Evolutionary conservation across 2,113 vertebrate species (phyloP).

Genomic region (Eonycteris spelaea): DNA sequence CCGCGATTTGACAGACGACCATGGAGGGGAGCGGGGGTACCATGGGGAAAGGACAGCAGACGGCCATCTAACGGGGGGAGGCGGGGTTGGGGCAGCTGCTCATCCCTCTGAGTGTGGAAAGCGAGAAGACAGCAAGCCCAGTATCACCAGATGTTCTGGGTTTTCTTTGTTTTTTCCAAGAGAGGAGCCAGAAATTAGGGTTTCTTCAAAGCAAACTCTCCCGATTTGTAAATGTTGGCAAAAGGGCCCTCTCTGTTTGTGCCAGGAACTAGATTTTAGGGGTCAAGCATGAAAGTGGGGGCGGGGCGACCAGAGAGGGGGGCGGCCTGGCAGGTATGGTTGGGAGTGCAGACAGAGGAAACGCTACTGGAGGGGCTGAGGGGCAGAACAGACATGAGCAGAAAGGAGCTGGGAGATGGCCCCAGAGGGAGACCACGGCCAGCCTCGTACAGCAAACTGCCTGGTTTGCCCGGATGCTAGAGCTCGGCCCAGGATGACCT

Average conservation of each 20-base stretch:
- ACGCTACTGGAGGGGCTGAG: neutral
- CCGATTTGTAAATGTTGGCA: neutral
- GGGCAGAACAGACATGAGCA: accelerated
- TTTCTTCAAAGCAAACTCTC: neutral
- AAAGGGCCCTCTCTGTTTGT: neutral
- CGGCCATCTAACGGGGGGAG: accelerated
- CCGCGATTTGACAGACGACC: accelerated
- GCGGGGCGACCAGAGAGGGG: neutral
- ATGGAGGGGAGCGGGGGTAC: accelerated
- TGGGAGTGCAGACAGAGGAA: neutral
- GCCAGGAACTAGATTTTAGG: neutral
- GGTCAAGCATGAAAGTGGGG: accelerated
- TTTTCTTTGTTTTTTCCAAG: neutral
- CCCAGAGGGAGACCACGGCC: neutral
- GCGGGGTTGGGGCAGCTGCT: accelerated
- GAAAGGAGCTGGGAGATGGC: neutral
- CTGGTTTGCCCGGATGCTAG: neutral
- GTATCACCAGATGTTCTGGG: neutral
- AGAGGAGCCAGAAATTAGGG: neutral
- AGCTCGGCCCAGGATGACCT: neutral
- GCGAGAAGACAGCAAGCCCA: neutral
- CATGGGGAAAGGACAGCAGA: accelerated
- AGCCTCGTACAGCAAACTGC: neutral
- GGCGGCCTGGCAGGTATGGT: neutral
- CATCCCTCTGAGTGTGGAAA: accelerated